These are phyloP conservation scores for Octodon degus DNA, from an alignment of 2,113 vertebrate genomes.

Conservation along the genomic window DNA sequence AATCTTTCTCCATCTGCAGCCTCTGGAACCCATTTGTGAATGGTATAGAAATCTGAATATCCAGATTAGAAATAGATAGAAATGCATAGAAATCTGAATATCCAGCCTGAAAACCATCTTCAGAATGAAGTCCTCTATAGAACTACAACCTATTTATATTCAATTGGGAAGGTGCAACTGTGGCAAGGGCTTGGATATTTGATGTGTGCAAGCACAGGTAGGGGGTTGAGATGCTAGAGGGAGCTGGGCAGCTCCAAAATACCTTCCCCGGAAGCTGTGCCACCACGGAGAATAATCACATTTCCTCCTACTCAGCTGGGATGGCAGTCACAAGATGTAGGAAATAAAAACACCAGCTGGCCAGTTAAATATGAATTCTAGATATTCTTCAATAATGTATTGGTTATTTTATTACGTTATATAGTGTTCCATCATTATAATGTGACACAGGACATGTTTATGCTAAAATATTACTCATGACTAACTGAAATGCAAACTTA, in stretches of 20 bases:
- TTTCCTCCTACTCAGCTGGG: neutral
- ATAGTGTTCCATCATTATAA: neutral
- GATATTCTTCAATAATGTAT: neutral
- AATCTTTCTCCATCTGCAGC: constrained; percentile 5
- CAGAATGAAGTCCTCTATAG: neutral
- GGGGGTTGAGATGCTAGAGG: neutral
- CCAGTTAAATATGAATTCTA: constrained; percentile 31
- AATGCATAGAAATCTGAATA: no score
- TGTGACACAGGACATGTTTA: neutral
- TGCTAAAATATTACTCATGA: neutral
- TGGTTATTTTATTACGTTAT: neutral
- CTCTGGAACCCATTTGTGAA: neutral
- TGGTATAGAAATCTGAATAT: no score
- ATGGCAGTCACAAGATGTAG: neutral
- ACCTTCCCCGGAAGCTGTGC: neutral
- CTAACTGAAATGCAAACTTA: constrained; percentile 6
- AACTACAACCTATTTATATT: neutral
- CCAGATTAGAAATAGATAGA: no score
- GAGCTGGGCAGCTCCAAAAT: neutral
- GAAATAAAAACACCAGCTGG: constrained; percentile 5
- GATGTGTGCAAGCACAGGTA: neutral
- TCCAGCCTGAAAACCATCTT: neutral
- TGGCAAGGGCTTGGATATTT: neutral
- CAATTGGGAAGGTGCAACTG: neutral
- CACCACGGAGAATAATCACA: neutral